phyloP scores from a whole-genome alignment of 2,113 vertebrate genomes.

The Pampusana beccarii region DNA sequence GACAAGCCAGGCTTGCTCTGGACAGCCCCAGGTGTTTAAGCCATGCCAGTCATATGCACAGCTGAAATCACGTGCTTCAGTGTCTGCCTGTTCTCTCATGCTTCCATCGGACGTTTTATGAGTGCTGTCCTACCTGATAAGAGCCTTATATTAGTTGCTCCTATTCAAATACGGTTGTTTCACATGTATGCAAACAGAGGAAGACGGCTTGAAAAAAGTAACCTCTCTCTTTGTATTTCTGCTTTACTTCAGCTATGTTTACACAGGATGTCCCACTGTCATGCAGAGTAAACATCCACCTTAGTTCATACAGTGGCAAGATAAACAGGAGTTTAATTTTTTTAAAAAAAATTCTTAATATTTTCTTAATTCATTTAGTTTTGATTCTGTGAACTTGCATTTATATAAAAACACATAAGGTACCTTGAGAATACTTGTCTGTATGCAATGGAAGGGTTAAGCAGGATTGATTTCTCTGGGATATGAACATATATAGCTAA shows the following conservation, averaged over 20 bases:
- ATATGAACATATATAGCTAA: background rate
- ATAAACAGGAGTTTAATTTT: background rate
- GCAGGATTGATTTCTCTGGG: constrained; percentile 6
- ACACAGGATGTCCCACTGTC: background rate
- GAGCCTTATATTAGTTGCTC: background rate
- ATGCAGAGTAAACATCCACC: background rate
- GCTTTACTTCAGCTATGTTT: background rate
- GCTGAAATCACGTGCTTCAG: background rate
- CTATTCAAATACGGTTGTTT: background rate
- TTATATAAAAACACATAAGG: background rate
- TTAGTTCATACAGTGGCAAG: background rate
- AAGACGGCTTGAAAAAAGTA: background rate
- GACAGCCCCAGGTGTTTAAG: background rate
- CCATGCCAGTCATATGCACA: background rate
- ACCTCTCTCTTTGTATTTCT: background rate
- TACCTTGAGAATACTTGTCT: constrained; percentile 25
- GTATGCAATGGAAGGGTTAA: constrained; percentile 17
- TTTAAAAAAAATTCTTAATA: background rate
- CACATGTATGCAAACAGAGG: background rate
- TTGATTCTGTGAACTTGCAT: background rate
- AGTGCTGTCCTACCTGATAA: background rate
- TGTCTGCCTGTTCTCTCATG: background rate
- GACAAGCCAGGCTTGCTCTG: background rate
- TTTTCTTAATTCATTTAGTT: constrained; percentile 18
- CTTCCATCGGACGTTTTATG: background rate